phyloP scores from a whole-genome alignment of 2,797 vertebrate species.

The Petrocephalus sullivani region DNA sequence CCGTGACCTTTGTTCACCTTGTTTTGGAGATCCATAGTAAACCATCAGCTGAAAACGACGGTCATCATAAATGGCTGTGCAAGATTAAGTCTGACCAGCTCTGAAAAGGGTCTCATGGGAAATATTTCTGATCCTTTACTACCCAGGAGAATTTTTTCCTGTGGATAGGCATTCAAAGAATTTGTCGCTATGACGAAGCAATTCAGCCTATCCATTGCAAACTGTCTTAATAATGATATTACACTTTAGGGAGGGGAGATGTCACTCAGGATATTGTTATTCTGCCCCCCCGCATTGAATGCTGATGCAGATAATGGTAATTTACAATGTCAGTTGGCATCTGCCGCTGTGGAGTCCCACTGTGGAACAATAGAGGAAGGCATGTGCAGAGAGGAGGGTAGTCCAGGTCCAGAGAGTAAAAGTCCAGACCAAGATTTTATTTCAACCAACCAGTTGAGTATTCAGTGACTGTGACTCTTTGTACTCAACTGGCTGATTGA shows the following conservation, averaged over 20 bases:
- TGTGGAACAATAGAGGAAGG: constrained; percentile 13
- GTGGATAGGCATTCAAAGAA: too few species aligned
- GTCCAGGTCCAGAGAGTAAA: background rate
- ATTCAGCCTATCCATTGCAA: constrained; percentile 16
- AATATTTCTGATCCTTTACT: background rate
- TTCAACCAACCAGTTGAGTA: background rate
- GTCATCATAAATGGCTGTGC: background rate
- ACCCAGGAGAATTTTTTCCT: too few species aligned
- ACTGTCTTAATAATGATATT: constrained; percentile 35
- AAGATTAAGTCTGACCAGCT: background rate
- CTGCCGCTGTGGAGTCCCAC: constrained; percentile 28
- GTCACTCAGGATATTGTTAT: background rate
- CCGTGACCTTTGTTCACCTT: background rate
- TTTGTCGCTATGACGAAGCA: background rate
- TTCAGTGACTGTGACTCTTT: background rate
- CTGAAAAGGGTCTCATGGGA: background rate
- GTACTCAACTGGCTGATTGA: background rate
- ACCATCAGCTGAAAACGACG: background rate
- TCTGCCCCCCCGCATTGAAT: background rate
- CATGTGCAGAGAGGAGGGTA: background rate
- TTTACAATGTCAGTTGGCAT: constrained; percentile 34
- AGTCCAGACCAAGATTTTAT: background rate
- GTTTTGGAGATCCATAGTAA: background rate
- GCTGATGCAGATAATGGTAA: constrained; percentile 35
- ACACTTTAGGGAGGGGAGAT: constrained; percentile 19